Evolutionary conservation across 2,888 invertebrate species (phyloP).

Genomic region (Drosophila leonis): DNA sequence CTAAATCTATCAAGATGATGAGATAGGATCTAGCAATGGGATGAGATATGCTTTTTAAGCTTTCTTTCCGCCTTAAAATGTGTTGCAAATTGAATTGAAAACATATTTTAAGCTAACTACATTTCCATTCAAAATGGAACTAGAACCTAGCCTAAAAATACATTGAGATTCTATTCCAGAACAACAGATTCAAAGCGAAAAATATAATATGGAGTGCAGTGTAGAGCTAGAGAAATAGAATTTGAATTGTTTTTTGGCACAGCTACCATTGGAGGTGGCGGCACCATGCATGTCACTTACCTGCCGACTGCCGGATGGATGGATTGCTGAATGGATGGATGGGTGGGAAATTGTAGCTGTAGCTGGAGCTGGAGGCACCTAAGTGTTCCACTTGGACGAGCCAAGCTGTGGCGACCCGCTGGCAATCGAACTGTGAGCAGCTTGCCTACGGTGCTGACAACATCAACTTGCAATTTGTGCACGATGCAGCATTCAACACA

Average conservation of each 20-base stretch:
- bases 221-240: conserved; percentile 7
- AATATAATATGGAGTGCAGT: conserved; percentile 25
- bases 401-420: neutral
- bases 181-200: neutral
- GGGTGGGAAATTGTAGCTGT: neutral
- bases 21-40: neutral
- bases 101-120: too few species aligned
- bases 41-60: too few species aligned
- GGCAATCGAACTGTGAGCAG: conserved; percentile 13
- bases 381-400: neutral
- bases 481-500: neutral
- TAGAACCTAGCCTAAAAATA: neutral
- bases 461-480: conserved; percentile 15
- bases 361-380: neutral
- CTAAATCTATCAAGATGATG: neutral
- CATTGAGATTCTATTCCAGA: neutral
- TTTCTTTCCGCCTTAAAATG: neutral
- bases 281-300: conserved; percentile 65
- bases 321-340: conserved; percentile 21
- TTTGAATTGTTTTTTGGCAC: conserved; percentile 19
- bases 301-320: conserved; percentile 43
- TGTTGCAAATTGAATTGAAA: neutral
- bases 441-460: conserved; percentile 10
- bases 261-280: conserved; percentile 42
- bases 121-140: neutral